Evolutionary conservation across 2,888 invertebrate species (phyloP), one percentile per base, ranked within the genome.

Genomic region (Phaonia tiefii): DNA sequence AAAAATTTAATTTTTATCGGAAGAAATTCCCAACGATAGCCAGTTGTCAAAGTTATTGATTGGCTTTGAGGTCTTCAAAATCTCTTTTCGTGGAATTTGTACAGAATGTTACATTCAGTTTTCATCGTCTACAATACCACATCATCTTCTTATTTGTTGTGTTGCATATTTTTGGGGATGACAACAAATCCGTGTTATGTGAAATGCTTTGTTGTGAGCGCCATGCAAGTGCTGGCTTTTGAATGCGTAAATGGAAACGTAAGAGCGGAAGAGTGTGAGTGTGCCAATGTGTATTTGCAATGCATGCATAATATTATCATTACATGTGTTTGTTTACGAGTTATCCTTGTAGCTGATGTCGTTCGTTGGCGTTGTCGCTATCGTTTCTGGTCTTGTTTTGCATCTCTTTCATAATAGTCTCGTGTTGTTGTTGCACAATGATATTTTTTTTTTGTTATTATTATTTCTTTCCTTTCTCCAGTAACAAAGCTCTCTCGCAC

Each of bases 301-400:
- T 63, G 66, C 77, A 72, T 78, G 67, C 78, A 78, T 78, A 73
- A 71, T 73, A 67, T 78, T 78, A 69, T 78, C 69, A 73, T 73
- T 78, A 73, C 63, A 78, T 54, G 73, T 73, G 42, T 31, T 73
- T 78, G 78, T 65, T 73, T 73, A 73, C 63, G 69, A 77, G 71
- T 71, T 69, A 69, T 77, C 58, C 65, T 65, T 37, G 56, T 66
- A n/a, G n/a, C n/a, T 71, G 13, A 42, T 63, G 54, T 60, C 60
- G 37, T 15, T 31, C 58, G n/a, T 49, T 58, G 20, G 15, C 31
- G 26, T 60, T 20, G 26, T 26, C 4, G 37, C n/a, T 67, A 51
- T 67, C 31, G 26, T 31, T 54, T 31, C 31, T 31, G 31, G 31
- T 31, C 31, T 31, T 22, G 44, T 73, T 78, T 44, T 58, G 58